Percentiles rank a stretch among this genome's conserved stretches.
These are phyloP conservation scores for Brachionus koreanus DNA, from an alignment of 1,140 invertebrate genomes.

Conservation along the genomic window DNA sequence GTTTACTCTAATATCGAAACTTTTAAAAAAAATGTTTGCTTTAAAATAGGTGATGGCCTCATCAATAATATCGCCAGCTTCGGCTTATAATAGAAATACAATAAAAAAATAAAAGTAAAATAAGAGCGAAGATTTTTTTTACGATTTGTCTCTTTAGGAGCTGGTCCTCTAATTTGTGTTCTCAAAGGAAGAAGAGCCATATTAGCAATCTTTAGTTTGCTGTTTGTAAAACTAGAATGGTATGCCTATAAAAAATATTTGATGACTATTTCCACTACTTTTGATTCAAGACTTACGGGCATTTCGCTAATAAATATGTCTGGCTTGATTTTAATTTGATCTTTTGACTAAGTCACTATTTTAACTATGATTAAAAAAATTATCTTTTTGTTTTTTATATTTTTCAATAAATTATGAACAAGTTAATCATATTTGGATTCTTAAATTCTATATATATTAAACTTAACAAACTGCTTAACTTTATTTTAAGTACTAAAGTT, in stretches of 20 bases:
- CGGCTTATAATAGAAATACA: constrained; percentile 52
- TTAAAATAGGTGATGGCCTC: constrained; percentile 95
- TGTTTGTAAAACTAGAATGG: constrained; percentile 30
- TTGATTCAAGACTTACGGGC: not conserved
- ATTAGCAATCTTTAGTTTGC: not conserved
- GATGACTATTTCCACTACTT: not conserved
- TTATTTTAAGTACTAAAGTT: not conserved
- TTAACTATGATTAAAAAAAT: constrained; percentile 5
- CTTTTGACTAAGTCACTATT: constrained; percentile 23
- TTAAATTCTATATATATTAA: not conserved
- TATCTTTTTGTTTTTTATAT: not conserved
- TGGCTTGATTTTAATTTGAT: not conserved
- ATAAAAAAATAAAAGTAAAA: not conserved
- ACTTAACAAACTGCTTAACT: not conserved
- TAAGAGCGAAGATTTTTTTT: not conserved
- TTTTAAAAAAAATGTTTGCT: constrained; percentile 97
- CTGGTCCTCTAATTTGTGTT: constrained; percentile 43
- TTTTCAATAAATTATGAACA: not conserved
- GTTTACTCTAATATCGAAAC: constrained; percentile 75
- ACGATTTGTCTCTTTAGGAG: constrained; percentile 27
- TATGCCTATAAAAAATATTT: constrained; percentile 1
- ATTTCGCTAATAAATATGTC: not conserved
- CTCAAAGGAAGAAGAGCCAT: constrained; percentile 39
- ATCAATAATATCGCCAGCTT: constrained; percentile 86
- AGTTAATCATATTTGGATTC: not conserved